These are phyloP conservation scores for Bursaphelenchus okinawaensis DNA, from an alignment of 2,888 invertebrate species.

Conservation along the genomic window DNA sequence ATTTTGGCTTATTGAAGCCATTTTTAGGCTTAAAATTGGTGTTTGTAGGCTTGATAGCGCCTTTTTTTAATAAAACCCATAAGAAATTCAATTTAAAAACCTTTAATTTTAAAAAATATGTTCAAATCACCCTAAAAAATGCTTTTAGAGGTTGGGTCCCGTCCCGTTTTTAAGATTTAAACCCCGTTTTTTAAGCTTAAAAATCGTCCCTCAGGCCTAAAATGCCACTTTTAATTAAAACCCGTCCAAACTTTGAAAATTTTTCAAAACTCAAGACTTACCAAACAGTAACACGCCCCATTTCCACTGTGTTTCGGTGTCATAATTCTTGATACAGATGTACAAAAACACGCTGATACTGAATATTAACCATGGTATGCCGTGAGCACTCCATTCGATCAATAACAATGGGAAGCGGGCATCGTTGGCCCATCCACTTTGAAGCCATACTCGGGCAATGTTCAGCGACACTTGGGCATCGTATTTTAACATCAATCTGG, in stretches of 20 bases:
- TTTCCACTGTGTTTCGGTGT: conserved; percentile 23
- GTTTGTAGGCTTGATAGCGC: too few species aligned
- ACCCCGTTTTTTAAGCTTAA: too few species aligned
- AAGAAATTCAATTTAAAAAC: too few species aligned
- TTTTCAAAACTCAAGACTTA: conserved; percentile 11
- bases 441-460: not conserved
- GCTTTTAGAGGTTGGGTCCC: too few species aligned
- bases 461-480: conserved; percentile 6
- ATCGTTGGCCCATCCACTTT: not conserved
- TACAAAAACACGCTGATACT: conserved; percentile 10
- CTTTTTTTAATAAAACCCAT: too few species aligned
- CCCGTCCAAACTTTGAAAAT: not conserved
- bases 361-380: conserved; percentile 36
- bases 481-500: not conserved
- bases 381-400: conserved; percentile 37
- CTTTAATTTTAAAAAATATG: too few species aligned
- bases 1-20: too few species aligned
- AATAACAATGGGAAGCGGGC: conserved; percentile 24
- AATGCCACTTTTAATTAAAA: too few species aligned
- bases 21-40: too few species aligned
- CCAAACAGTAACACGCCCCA: conserved; percentile 35
- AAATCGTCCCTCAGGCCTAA: too few species aligned
- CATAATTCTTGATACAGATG: conserved; percentile 24
- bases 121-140: too few species aligned
- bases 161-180: too few species aligned